A percentile compares a stretch with the other conserved stretches of the same genome.
Evolutionary conservation across 2,888 invertebrate genomes (phyloP).

Genomic region (Eustalomyia histrio): DNA sequence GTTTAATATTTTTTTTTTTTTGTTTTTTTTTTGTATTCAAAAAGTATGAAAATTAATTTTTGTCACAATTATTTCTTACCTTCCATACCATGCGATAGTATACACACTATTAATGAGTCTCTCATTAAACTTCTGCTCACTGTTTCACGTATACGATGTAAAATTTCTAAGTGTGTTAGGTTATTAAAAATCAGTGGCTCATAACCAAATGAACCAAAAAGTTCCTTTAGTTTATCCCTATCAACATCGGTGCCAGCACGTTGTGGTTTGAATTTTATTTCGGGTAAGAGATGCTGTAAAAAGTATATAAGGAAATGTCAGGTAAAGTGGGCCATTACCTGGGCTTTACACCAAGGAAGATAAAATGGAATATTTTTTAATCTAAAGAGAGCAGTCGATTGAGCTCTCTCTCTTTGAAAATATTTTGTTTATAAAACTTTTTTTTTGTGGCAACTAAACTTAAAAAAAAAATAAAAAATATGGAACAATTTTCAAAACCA

Average conservation of each 20-base stretch:
- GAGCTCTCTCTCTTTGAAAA: too few species aligned
- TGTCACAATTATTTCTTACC: constrained; percentile 65
- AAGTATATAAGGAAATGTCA: too few species aligned
- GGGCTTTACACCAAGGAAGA: too few species aligned
- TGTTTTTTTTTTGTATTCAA: too few species aligned
- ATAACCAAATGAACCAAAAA: constrained; percentile 75
- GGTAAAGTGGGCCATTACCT: too few species aligned
- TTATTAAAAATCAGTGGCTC: constrained; percentile 69
- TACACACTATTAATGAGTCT: constrained; percentile 77
- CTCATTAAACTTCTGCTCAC: constrained; percentile 71
- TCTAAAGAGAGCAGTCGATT: too few species aligned
- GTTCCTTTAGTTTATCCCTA: constrained; percentile 66
- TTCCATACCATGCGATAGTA: constrained; percentile 77
- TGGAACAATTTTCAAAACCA: too few species aligned
- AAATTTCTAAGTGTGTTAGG: constrained; percentile 72
- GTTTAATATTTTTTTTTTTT: too few species aligned
- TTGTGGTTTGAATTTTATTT: constrained; percentile 43
- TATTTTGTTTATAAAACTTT: too few species aligned
- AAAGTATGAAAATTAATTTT: background rate
- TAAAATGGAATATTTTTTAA: too few species aligned
- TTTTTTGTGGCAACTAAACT: too few species aligned
- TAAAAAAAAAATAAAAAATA: too few species aligned
- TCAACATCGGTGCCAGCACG: constrained; percentile 76
- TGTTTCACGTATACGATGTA: constrained; percentile 69
- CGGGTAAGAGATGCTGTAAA: constrained; percentile 70